phyloP scores from a whole-genome alignment of 2,888 invertebrate genomes.

The Arge pagana region DNA sequence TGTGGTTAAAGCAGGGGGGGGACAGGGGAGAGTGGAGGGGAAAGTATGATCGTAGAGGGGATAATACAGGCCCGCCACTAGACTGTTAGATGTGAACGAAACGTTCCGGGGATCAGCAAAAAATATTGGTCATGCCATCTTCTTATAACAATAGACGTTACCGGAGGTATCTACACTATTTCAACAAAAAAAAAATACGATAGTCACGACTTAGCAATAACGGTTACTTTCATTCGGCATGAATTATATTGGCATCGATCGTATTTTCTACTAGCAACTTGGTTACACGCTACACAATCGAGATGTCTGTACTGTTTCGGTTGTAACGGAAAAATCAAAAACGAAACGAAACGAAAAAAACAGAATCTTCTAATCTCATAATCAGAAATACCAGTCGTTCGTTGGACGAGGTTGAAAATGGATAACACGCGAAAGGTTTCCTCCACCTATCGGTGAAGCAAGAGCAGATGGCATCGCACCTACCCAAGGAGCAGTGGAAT shows the following conservation, averaged over 20 bases:
- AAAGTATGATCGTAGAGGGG: no score
- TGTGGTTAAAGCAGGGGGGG: no score
- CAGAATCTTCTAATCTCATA: neutral
- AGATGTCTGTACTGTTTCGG: no score
- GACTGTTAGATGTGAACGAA: no score
- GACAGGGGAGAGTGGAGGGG: no score
- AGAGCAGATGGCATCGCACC: constrained; percentile 37
- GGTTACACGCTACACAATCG: neutral
- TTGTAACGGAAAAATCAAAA: neutral
- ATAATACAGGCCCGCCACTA: no score
- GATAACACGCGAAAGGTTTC: constrained; percentile 6
- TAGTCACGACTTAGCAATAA: neutral
- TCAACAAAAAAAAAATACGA: neutral
- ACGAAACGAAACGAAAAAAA: neutral
- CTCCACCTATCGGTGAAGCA: constrained; percentile 14
- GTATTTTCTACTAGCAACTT: neutral
- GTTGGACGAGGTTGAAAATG: neutral
- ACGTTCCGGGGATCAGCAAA: neutral
- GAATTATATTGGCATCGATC: neutral
- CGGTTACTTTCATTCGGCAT: constrained; percentile 1
- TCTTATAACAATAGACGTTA: no score
- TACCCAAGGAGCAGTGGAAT: constrained; percentile 41
- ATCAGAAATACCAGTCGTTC: neutral
- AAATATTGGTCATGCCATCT: no score
- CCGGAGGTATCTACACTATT: no score